phyloP scores from a whole-genome alignment of 2,888 invertebrate genomes.

The Scotopteryx bipunctaria region DNA sequence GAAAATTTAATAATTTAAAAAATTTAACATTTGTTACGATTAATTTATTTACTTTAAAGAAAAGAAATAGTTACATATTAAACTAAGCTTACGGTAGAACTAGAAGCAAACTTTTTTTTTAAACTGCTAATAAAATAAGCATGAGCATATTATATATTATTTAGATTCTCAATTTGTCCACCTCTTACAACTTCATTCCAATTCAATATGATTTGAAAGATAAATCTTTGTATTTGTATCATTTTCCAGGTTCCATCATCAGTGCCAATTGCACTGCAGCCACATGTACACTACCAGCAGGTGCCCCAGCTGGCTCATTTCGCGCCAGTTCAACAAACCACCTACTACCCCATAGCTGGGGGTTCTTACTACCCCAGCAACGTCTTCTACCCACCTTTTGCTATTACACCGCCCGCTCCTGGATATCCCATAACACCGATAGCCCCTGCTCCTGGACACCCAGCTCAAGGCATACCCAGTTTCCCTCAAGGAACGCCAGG shows the following conservation, averaged over 20 bases:
- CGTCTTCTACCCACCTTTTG: conserved; percentile 50
- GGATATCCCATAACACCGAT: conserved; percentile 34
- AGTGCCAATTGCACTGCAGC: conserved; percentile 52
- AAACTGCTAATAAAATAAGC: too few relatives aligned
- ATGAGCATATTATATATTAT: too few relatives aligned
- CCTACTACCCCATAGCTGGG: conserved; percentile 54
- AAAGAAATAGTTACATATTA: too few relatives aligned
- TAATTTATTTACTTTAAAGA: too few relatives aligned
- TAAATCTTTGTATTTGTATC: too few relatives aligned
- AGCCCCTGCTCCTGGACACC: conserved; percentile 25
- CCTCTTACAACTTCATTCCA: too few relatives aligned
- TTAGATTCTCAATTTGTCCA: too few relatives aligned
- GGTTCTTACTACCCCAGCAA: conserved; percentile 56
- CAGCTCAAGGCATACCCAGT: conserved; percentile 26
- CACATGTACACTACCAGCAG: conserved; percentile 60
- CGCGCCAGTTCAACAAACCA: conserved; percentile 49
- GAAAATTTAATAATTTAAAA: too few relatives aligned
- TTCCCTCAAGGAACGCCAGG: conserved; percentile 33
- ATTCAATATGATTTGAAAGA: too few relatives aligned
- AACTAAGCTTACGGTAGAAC: too few relatives aligned
- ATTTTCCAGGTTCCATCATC: conserved; percentile 57
- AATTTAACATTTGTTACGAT: too few relatives aligned
- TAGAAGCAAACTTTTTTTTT: too few relatives aligned
- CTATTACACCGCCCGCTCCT: conserved; percentile 43
- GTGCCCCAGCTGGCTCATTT: conserved; percentile 52